phyloP scores from a whole-genome alignment of 2,113 vertebrate genomes.

The Chamaetylas fuelleborni region DNA sequence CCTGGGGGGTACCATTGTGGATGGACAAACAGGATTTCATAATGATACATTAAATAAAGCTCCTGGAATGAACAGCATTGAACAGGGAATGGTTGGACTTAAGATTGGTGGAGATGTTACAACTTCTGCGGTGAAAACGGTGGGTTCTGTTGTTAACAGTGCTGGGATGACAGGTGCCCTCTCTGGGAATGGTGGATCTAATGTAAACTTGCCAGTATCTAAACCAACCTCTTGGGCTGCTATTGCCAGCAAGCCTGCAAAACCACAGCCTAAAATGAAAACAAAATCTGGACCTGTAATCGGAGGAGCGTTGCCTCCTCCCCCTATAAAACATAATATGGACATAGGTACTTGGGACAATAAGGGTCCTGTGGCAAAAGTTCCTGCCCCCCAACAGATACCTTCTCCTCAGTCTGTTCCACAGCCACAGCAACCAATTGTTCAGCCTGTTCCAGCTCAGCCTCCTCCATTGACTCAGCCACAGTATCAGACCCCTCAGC shows the following conservation, averaged over 20 bases:
- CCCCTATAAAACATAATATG: conserved; percentile 96
- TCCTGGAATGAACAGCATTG: conserved; percentile 93
- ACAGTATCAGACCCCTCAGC: conserved; percentile 85
- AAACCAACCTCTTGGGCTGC: conserved; percentile 95
- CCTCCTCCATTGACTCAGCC: conserved; percentile 81
- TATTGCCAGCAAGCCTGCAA: conserved; percentile 94
- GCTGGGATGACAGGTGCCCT: conserved; percentile 80
- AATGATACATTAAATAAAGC: conserved; percentile 91
- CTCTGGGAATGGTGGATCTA: conserved; percentile 82
- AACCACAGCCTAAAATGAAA: conserved; percentile 90
- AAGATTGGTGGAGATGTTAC: conserved; percentile 89
- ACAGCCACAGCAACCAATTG: conserved; percentile 75
- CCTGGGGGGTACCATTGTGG: conserved; percentile 90
- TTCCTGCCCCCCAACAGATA: conserved; percentile 76
- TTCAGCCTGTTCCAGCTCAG: conserved; percentile 84
- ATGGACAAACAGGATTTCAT: conserved; percentile 93
- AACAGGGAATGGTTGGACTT: conserved; percentile 93
- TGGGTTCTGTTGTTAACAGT: conserved; percentile 88
- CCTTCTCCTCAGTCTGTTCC: conserved; percentile 71
- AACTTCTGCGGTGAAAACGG: conserved; percentile 86
- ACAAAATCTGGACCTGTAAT: conserved; percentile 84
- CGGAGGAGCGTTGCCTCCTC: conserved; percentile 84
- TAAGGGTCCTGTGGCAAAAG: conserved; percentile 88
- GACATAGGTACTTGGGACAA: conserved; percentile 98
- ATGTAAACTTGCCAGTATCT: conserved; percentile 84